These are phyloP conservation scores for Bungarus multicinctus DNA, from an alignment of 2,113 vertebrate genomes.

Conservation along the genomic window DNA sequence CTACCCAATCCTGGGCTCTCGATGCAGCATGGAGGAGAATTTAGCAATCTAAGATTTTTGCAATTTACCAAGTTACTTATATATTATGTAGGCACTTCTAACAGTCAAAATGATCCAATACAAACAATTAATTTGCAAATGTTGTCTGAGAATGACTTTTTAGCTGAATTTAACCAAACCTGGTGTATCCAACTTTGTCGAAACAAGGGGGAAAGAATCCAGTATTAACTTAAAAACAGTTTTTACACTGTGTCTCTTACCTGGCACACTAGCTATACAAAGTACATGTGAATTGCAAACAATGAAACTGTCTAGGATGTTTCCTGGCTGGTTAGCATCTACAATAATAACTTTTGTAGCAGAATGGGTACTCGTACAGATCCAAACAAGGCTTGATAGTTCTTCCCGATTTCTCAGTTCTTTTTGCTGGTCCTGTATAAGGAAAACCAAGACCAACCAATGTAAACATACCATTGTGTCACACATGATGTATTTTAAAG, in stretches of 20 bases:
- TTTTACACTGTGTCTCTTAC: conserved; percentile 61
- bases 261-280: conserved; percentile 94
- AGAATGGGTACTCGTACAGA: conserved; percentile 93
- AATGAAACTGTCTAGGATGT: conserved; percentile 92
- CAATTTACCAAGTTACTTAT: background rate
- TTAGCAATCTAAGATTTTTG: background rate
- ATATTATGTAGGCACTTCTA: background rate
- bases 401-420: conserved; percentile 89
- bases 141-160: background rate
- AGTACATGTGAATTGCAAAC: conserved; percentile 93
- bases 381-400: conserved; percentile 96
- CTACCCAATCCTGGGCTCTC: too few species aligned
- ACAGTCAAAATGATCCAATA: background rate
- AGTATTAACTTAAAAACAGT: background rate
- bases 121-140: background rate
- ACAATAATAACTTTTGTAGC: conserved; percentile 92
- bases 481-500: background rate
- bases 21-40: too few species aligned
- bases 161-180: background rate
- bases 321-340: conserved; percentile 92
- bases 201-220: background rate
- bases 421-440: conserved; percentile 88
- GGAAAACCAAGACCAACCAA: conserved; percentile 17
- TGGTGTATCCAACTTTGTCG: background rate
- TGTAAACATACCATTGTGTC: background rate